Base-by-base conservation (phyloP, 2,797 vertebrate species). In the Hypotaenidia philippensis region DNA sequence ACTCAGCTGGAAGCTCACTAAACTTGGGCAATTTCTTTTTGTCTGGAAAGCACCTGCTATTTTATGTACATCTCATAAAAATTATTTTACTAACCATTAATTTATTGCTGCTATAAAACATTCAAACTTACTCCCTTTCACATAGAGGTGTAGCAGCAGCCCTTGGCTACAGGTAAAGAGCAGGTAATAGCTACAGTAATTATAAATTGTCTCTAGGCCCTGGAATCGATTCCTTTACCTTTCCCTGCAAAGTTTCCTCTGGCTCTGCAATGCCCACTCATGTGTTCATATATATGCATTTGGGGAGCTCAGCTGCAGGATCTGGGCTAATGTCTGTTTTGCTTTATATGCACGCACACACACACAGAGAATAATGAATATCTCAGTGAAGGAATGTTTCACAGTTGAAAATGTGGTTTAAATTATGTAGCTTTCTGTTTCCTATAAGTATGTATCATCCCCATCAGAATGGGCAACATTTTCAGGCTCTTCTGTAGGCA, bases 351-450 rank as follows among this genome's bases (percentile, higher is more conserved):
- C 20, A 38, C 6, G 11, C 47, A 41, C 13, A 55, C 21, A 36
- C 25, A 12, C 7, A 47, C 10, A 40, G 2, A 66, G 55, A 69
- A 60, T 36, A 84, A 82, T 29, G 5, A 92, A 31, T 47, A 76
- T 84, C 36, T 87, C 70, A 20, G 47, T 72, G 64, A 78, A 85
- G 13, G 82, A 95, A 77, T 53, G 25, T 19, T 38, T 55, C 74
- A 70, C 9, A 40, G 52, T 59, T 66, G 20, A 87, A 87, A 93
- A 80, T 59, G 26, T 83, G 69, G 31, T 69, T 94, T 69, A 72
- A 38, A 69, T 94, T 77, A 74, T 0, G 0, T 27, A 36, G 47
- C 19, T 80, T 89, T 87, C 75, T 66, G 3, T 82, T 93, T 91
- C 44, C 18, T 38, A 20, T 44, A 23, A 61, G 10, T 44, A 29